These are phyloP conservation scores for Acipenser oxyrinchus DNA, from an alignment of 2,797 vertebrate species.

Conservation along the genomic window DNA sequence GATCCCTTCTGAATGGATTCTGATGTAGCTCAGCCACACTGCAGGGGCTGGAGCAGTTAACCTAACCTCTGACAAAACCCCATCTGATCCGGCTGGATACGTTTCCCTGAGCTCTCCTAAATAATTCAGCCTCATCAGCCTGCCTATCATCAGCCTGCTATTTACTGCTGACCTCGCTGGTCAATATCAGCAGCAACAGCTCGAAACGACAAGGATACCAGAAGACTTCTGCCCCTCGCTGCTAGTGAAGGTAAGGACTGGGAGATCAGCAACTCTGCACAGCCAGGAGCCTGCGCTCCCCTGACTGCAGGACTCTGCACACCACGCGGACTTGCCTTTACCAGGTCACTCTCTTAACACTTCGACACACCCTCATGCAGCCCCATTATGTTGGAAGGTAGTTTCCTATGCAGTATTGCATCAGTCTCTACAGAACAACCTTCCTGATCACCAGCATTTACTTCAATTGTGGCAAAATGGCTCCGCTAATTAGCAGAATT, in stretches of 20 bases:
- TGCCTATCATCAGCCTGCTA: not conserved
- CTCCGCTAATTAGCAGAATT: constrained; percentile 44
- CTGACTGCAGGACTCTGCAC: too few species aligned
- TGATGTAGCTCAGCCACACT: too few species aligned
- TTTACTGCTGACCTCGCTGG: not conserved
- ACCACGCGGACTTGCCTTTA: too few species aligned
- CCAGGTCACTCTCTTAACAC: not conserved
- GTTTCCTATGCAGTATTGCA: not conserved
- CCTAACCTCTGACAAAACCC: not conserved
- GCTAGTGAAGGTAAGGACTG: too few species aligned
- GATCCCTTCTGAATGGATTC: too few species aligned
- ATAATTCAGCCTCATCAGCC: not conserved
- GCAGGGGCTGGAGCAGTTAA: not conserved
- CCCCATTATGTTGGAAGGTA: too few species aligned
- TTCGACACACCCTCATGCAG: not conserved
- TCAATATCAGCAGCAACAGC: not conserved
- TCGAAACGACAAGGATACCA: not conserved
- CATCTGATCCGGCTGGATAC: not conserved
- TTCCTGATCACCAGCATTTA: constrained; percentile 21
- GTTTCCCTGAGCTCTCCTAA: not conserved
- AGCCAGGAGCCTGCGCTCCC: too few species aligned
- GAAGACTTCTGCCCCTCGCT: too few species aligned
- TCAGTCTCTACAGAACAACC: not conserved
- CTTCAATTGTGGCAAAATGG: constrained; percentile 39
- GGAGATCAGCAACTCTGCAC: too few species aligned